Conservation (phyloP, 2,797 vertebrate species). For the Pseudochromis fuscus region DNA sequence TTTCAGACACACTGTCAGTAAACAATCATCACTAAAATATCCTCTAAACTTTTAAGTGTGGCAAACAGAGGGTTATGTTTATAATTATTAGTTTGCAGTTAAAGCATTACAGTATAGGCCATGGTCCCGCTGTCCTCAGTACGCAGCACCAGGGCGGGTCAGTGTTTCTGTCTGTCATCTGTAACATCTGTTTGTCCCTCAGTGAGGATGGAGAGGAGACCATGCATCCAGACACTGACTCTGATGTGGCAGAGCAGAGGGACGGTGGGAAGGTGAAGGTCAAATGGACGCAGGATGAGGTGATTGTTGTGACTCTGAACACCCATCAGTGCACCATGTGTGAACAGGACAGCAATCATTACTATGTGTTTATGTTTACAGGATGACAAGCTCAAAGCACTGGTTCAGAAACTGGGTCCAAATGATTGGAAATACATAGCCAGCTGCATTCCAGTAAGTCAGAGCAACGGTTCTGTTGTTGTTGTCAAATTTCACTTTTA, state of each 20-base stretch:
- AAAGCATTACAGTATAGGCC: conserved; percentile 5
- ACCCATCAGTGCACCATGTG: no score
- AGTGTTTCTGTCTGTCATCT: conserved; percentile 6
- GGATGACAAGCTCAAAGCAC: conserved; percentile 92
- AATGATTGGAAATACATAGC: conserved; percentile 94
- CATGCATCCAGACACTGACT: conserved; percentile 91
- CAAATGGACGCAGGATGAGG: conserved; percentile 96
- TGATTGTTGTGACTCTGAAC: conserved; percentile 68
- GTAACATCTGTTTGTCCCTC: conserved; percentile 26
- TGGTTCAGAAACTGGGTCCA: conserved; percentile 91
- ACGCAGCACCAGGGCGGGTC: background rate
- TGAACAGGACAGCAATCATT: no score
- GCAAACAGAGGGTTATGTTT: no score
- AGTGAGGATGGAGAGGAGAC: conserved; percentile 94
- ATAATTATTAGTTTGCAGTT: no score
- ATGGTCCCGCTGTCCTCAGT: background rate
- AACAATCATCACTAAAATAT: no score
- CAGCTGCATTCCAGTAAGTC: conserved; percentile 91
- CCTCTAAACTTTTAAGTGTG: no score
- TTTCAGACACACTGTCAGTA: no score
- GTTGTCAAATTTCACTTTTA: no score
- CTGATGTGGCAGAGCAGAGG: conserved; percentile 91
- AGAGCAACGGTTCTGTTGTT: background rate
- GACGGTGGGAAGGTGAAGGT: conserved; percentile 92
- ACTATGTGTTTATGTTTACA: conserved; percentile 71